Percentiles rank a stretch among this genome's conserved stretches.
phyloP scores from a whole-genome alignment of 2,797 vertebrate species.

The Telmatherina bonti region DNA sequence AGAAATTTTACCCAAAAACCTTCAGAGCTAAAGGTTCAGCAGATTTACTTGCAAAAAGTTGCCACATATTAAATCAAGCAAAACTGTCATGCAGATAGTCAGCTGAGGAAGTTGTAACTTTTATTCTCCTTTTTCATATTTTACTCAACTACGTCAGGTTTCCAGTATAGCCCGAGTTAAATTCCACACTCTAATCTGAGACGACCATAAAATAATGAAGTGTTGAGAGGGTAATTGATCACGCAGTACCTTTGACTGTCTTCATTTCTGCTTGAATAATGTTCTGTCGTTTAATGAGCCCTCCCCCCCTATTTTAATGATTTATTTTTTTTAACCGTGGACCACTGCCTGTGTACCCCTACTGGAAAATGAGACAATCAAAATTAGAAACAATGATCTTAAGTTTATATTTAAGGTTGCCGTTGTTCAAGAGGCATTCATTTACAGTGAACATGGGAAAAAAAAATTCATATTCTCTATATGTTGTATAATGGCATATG shows the following conservation, averaged over 20 bases:
- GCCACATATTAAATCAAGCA: background rate
- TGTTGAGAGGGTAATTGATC: background rate
- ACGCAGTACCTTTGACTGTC: background rate
- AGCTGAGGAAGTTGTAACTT: background rate
- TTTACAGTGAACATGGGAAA: background rate
- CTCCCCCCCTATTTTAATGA: background rate
- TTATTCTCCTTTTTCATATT: background rate
- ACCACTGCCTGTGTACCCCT: background rate
- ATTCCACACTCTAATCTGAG: background rate
- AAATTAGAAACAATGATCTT: background rate
- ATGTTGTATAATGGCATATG: no score
- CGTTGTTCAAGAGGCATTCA: background rate
- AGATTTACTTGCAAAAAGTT: background rate
- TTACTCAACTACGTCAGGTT: constrained; percentile 1
- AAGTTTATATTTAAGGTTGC: background rate
- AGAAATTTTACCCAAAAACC: background rate
- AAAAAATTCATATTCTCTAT: background rate
- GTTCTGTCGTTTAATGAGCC: background rate
- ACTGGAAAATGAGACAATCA: background rate
- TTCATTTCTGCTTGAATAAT: background rate
- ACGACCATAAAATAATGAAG: background rate
- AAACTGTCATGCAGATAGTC: constrained; percentile 1
- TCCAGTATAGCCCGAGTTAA: background rate
- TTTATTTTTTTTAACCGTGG: no score
- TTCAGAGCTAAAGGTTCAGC: background rate